Base-by-base conservation (phyloP, 2,888 invertebrate genomes). In the Lasiommata megera region DNA sequence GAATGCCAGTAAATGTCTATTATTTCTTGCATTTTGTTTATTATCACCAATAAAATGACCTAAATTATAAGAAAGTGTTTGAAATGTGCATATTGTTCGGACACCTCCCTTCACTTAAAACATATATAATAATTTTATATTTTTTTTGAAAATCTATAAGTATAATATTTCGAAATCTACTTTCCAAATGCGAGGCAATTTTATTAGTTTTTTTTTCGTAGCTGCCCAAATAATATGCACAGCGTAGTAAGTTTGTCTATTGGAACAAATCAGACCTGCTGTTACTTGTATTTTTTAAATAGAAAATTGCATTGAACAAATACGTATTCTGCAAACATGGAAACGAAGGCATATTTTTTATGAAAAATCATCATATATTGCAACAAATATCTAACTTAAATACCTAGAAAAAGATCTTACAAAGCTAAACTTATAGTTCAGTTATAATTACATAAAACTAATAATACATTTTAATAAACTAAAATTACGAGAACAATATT, bases 131-230 rank as follows among this genome's bases (percentile, higher is more conserved):
- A 77, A 84, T 80, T 80, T 85, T 78, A 53, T 53, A 53, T 53
- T 78, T 77, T 79, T 86, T 87, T 85, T 79, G 79, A 86, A 86
- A 82, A 80, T 77, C 80, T 87, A 84, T 79, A 83, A 73, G 72
- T 85, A 82, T 81, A 78, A 72, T 76, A 82, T 80, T 82, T 88
- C 88, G 88, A 88, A 89, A 88, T 88, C 88, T 89, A 89, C 85
- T 84, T 88, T 82, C 89, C 90, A 89, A 90, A 90, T 90, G 90
- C 90, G 90, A 90, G 90, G 90, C 77, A 88, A 90, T 88, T 86
- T 88, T 78, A 80, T 79, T 86, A 88, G 86, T 87, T 79, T 77
- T 87, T 79, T 77, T 70, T 66, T 62, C 63, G 65, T 77, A 74
- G 71, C 68, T 68, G 72, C 77, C 73, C 79, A 74, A 82, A 82